phyloP scores from a whole-genome alignment of 2,888 invertebrate species.

The Cataglyphis cursor region DNA sequence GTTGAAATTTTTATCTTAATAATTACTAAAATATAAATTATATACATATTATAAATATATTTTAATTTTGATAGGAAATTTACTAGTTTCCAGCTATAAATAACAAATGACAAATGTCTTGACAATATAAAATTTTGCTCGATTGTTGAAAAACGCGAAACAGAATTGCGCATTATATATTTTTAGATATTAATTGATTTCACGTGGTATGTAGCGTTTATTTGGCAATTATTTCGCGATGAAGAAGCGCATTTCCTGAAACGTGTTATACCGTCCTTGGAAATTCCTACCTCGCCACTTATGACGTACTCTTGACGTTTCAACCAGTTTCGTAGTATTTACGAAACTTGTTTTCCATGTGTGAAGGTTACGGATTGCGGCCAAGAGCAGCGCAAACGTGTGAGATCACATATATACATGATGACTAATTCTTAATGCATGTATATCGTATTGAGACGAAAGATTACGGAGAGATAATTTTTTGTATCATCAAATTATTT shows the following conservation, averaged over 20 bases:
- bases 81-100: no score
- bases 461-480: neutral
- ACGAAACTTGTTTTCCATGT: slow-evolving; percentile 16
- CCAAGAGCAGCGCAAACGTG: neutral
- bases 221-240: neutral
- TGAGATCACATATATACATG: neutral
- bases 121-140: neutral
- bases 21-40: neutral
- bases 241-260: slow-evolving; percentile 6
- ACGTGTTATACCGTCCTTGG: slow-evolving; percentile 40
- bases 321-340: slow-evolving; percentile 20
- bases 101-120: neutral
- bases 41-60: neutral
- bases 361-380: slow-evolving; percentile 59
- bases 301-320: slow-evolving; percentile 37
- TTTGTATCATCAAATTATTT: neutral
- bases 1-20: neutral
- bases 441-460: neutral
- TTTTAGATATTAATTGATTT: neutral
- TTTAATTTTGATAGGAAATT: neutral
- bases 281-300: slow-evolving; percentile 49
- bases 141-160: neutral
- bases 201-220: neutral
- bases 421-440: slow-evolving; percentile 38
- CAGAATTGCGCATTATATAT: neutral